Base-by-base conservation (phyloP, 2,797 vertebrate species). In the Aphelocoma californica region DNA sequence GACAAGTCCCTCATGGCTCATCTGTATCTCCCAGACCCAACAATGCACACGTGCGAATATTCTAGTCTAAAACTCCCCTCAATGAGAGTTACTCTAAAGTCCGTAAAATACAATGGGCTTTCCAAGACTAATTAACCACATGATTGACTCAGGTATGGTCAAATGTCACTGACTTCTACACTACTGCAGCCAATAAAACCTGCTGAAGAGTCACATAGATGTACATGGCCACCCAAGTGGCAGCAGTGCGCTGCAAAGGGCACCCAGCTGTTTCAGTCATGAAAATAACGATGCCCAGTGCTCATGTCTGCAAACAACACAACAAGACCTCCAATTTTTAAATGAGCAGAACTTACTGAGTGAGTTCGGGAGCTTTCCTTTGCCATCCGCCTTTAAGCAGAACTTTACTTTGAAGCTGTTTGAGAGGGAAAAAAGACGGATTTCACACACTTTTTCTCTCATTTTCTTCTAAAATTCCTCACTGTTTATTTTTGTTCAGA, bases 381-480 rank as follows among this genome's bases (percentile, higher is more conserved):
- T 97, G 65, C 99, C 98, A 42, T 97, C 98, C 5, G 98, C 99
- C 96, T 98, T 98, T 86, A 99, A 97, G 94, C 99, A 99, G 97
- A 99, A 99, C 86, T 98, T 99, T 15, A 99, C 98, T 91, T 97
- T 98, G 94, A 99, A 99, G 95, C 99, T 99, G 97, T 58, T 96
- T 81, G 45, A 78, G 62, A 87, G 15, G 77, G 77, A 84, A 86
- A 91, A n/a, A 87, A 61, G 82, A 34, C 44, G 4, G 45, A 47
- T 61, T 75, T 88, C 62, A 48, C 11, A 32, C 9, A 26, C 1
- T 50, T 81, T 50, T 53, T 48, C 26, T 56, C 45, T 38, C 4
- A 18, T 71, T 81, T 83, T 40, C 42, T 79, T 69, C 57, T 58
- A 18, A 47, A 78, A 20, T 34, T 47, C n/a, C 51, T 79, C 14